Conservation (phyloP, 2,888 invertebrate species). For the Hemithea aestivaria region DNA sequence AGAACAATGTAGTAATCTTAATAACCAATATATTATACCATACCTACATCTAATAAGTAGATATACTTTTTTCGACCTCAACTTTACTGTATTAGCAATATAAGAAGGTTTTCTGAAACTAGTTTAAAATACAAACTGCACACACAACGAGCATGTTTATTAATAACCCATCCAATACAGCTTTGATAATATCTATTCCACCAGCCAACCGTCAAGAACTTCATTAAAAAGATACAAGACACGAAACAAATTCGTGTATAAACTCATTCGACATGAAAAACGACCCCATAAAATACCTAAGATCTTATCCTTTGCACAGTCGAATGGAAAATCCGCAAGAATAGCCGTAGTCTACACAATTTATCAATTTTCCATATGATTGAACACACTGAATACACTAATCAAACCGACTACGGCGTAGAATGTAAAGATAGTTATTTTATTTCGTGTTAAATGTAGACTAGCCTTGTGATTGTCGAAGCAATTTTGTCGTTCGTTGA, state of each 20-base stretch:
- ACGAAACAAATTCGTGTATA: slow-evolving; percentile 9
- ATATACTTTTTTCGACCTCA: no score
- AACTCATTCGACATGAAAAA: slow-evolving; percentile 21
- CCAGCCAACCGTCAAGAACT: neutral
- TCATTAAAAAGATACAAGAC: slow-evolving; percentile 4
- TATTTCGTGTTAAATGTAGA: slow-evolving; percentile 2
- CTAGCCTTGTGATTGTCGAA: slow-evolving; percentile 3
- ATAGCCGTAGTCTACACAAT: slow-evolving; percentile 28
- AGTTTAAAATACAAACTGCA: no score
- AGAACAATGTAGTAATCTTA: no score
- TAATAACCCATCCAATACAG: no score
- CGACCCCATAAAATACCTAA: slow-evolving; percentile 22
- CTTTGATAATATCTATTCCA: no score
- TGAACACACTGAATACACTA: slow-evolving; percentile 33
- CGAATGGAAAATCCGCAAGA: slow-evolving; percentile 29
- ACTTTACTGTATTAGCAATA: no score
- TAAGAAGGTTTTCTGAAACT: no score
- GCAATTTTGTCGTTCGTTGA: no score
- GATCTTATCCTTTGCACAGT: slow-evolving; percentile 27
- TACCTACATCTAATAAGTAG: no score
- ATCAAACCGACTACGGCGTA: slow-evolving; percentile 18
- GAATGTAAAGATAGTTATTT: slow-evolving; percentile 15
- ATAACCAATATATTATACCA: no score
- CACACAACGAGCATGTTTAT: no score
- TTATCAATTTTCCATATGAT: slow-evolving; percentile 37